phyloP scores from a whole-genome alignment of 1,140 invertebrate genomes.

The Lepidurus packardi region DNA sequence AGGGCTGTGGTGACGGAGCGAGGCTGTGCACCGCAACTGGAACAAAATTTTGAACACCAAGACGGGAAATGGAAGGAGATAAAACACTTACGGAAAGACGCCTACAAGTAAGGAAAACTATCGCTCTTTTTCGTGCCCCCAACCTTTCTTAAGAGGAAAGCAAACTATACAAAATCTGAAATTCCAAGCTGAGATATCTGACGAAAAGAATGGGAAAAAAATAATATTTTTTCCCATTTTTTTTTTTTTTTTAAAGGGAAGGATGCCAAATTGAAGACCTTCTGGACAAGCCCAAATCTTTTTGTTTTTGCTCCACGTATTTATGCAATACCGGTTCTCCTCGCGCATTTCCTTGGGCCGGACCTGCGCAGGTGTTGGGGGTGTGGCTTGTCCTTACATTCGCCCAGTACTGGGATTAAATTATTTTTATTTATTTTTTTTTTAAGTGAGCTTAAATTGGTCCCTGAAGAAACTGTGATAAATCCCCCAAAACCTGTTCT shows the following conservation, averaged over 20 bases:
- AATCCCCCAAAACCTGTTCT: not conserved
- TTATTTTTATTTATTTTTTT: conserved; percentile 1
- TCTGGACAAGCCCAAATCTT: conserved; percentile 46
- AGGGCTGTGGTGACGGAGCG: conserved; percentile 56
- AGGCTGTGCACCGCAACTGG: conserved; percentile 65
- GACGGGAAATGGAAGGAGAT: conserved; percentile 56
- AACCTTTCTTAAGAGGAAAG: not conserved
- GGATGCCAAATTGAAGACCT: conserved; percentile 54
- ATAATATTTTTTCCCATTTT: not conserved
- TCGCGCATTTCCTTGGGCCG: conserved; percentile 37
- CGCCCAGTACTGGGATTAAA: not conserved
- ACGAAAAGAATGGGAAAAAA: not conserved
- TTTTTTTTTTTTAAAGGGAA: conserved; percentile 41
- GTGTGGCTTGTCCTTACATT: conserved; percentile 6
- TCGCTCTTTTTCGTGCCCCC: not conserved
- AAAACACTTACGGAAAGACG: conserved; percentile 54
- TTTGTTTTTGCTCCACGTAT: conserved; percentile 61
- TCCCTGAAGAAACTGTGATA: conserved; percentile 27
- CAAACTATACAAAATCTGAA: not conserved
- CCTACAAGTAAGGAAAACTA: conserved; percentile 45
- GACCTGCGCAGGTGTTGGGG: conserved; percentile 22
- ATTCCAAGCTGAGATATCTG: too few species aligned
- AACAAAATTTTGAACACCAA: conserved; percentile 51
- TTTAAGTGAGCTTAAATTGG: conserved; percentile 20
- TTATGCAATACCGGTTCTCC: conserved; percentile 56